Base-by-base conservation (phyloP, 1,140 invertebrate genomes). In the Gonioctena quinquepunctata region DNA sequence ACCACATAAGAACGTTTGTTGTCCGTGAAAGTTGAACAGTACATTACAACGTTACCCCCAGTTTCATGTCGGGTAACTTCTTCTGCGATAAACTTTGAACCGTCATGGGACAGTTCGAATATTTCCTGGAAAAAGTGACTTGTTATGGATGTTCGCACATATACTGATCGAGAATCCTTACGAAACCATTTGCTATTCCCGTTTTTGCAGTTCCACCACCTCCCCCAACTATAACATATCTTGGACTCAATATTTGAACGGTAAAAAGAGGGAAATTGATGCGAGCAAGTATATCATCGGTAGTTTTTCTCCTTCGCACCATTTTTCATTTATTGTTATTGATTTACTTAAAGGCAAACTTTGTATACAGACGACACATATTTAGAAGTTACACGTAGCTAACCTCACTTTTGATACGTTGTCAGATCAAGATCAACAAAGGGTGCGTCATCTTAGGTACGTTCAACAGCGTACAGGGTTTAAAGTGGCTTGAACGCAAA, bases 131-230 rank as follows among this genome's bases (percentile, higher is more conserved):
- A 79, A 74, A 72, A 18, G 73, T 57, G 72, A 70, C 77, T 64
- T 50, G 0, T 13, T 59, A 49, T 64, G 50, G 60, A 60, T 27
- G 28, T 22, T 61, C 25, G 16, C 63, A 21, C 0, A 27, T 2
- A 69, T 69, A 61, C 16, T 33, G 13, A 21, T 50, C 22, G 8
- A 48, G 13, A 7, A 11, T 69, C 88, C 91, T 90, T 85, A 94
- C 96, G 87, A 99, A 96, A 84, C 94, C 94, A 89, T 99, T 99
- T 4, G 33, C 33, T 68, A 99, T 93, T 21, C 97, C 97, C 50
- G 96, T 98, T 85, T 96, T 98, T 18, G 95, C 92, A 16, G 93
- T 92, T 57, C 97, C 97, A 64, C 97, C 97, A 57, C 97, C 97
- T 50, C 97, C 97, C 71, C 93, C 96, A 26, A 99, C 94, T 54